Evolutionary conservation across 1,140 invertebrate species (phyloP).

Genomic region (Potamilus streckersoni): DNA sequence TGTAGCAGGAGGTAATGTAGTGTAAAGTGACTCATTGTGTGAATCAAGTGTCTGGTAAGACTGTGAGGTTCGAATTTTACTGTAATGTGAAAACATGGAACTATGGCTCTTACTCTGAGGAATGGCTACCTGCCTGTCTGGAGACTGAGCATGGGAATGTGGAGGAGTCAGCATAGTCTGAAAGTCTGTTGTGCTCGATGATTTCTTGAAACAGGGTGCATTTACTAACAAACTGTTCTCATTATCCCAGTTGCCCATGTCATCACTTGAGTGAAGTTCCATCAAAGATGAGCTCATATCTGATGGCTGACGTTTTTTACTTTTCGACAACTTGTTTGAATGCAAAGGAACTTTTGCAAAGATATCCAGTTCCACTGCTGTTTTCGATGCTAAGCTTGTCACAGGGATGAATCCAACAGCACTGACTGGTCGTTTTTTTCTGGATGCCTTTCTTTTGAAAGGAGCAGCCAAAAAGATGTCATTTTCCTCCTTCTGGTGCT

Average conservation of each 20-base stretch:
- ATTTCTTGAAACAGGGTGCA: conserved; percentile 75
- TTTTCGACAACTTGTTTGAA: conserved; percentile 25
- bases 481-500: conserved; percentile 15
- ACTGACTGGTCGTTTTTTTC: conserved; percentile 45
- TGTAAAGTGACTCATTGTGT: too few relatives aligned
- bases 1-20: too few relatives aligned
- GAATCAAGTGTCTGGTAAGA: too few relatives aligned
- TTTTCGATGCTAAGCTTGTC: too few relatives aligned
- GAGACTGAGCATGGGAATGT: too few relatives aligned
- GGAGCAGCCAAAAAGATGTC: conserved; percentile 67
- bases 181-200: conserved; percentile 27
- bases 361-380: conserved; percentile 28
- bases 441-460: conserved; percentile 54
- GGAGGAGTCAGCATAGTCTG: too few relatives aligned
- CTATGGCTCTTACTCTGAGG: too few relatives aligned
- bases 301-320: conserved; percentile 27
- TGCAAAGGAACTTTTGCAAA: conserved; percentile 54
- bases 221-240: conserved; percentile 78
- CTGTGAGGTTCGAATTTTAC: too few relatives aligned
- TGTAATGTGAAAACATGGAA: too few relatives aligned
- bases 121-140: too few relatives aligned
- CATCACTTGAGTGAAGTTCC: conserved; percentile 10
- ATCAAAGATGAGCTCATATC: not conserved
- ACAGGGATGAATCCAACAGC: too few relatives aligned
- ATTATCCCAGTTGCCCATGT: conserved; percentile 21